phyloP scores from a whole-genome alignment of 2,797 vertebrate species.

The Xiphorhynchus erythropygius region DNA sequence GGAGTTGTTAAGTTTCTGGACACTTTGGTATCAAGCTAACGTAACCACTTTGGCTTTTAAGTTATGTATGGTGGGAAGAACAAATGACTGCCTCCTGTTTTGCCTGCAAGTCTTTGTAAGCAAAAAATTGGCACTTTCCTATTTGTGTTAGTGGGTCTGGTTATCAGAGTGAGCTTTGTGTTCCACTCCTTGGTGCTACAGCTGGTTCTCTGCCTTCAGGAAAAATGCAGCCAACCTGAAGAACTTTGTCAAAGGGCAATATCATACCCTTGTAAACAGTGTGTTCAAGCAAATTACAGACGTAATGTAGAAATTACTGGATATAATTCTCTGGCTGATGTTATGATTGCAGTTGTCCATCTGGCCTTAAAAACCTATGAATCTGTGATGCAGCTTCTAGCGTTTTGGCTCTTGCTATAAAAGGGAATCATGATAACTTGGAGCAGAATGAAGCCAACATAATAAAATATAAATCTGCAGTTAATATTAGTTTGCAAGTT shows the following conservation, averaged over 20 bases:
- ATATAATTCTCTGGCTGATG: neutral
- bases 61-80: neutral
- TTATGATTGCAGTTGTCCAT: slow-evolving; percentile 22
- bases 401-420: neutral
- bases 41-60: neutral
- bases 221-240: neutral
- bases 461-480: slow-evolving; percentile 51
- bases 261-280: neutral
- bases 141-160: neutral
- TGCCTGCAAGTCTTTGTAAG: neutral
- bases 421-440: slow-evolving; percentile 20
- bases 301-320: slow-evolving; percentile 12
- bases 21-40: neutral
- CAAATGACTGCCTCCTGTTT: neutral
- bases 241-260: neutral
- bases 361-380: slow-evolving; percentile 32
- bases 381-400: neutral
- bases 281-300: slow-evolving; percentile 3
- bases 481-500: slow-evolving; percentile 56
- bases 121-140: neutral
- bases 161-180: neutral
- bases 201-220: neutral
- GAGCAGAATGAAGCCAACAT: slow-evolving; percentile 7
- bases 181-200: neutral
- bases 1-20: neutral